These are phyloP conservation scores for Myopa testacea DNA, from an alignment of 2,888 invertebrate species.

Conservation along the genomic window DNA sequence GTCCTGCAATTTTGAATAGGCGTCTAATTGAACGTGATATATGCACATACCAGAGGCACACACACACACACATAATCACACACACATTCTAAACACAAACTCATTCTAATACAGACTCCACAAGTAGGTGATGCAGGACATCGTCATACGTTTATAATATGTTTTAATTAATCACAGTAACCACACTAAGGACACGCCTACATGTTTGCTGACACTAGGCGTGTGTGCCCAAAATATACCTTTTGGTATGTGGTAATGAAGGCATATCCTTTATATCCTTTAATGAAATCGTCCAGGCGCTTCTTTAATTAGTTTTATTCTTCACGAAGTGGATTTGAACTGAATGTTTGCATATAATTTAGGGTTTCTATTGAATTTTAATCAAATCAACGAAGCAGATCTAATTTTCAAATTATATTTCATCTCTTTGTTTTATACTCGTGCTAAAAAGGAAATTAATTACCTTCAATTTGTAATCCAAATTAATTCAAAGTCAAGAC, in stretches of 20 bases:
- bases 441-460: too few relatives aligned
- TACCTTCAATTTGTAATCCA: too few relatives aligned
- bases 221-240: background rate
- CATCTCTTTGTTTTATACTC: background rate
- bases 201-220: background rate
- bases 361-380: slow-evolving; percentile 9
- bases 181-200: slow-evolving; percentile 35
- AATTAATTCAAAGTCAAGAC: too few relatives aligned
- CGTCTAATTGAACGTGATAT: slow-evolving; percentile 30
- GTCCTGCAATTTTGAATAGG: slow-evolving; percentile 22
- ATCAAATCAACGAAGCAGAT: background rate
- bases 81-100: background rate
- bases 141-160: slow-evolving; percentile 30
- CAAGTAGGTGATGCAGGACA: slow-evolving; percentile 12
- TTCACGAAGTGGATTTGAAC: slow-evolving; percentile 6
- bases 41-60: background rate
- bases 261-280: slow-evolving; percentile 4
- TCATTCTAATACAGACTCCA: background rate
- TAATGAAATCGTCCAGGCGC: background rate
- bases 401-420: background rate
- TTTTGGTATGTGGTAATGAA: slow-evolving; percentile 12
- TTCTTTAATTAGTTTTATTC: slow-evolving; percentile 28
- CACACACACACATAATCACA: slow-evolving; percentile 7
- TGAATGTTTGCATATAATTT: background rate
- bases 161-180: slow-evolving; percentile 39